Conservation (phyloP, 2,797 vertebrate genomes). For the Balearica regulorum region DNA sequence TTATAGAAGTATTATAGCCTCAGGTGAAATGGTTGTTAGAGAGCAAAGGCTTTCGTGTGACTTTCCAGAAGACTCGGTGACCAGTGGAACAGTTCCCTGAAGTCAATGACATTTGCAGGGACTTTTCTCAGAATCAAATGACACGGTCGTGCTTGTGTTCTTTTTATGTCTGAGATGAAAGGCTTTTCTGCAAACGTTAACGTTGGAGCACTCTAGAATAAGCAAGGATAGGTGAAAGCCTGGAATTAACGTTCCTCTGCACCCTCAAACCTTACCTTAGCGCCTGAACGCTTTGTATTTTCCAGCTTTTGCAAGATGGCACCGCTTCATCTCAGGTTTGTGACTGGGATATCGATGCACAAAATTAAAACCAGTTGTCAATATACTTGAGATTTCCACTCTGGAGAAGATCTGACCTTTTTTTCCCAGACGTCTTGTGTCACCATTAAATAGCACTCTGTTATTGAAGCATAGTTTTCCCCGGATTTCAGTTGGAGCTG, state of each 20-base stretch:
- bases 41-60: background rate
- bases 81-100: background rate
- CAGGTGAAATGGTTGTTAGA: accelerated
- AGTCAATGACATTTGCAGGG: background rate
- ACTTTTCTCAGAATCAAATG: background rate
- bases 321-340: background rate
- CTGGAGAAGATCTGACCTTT: background rate
- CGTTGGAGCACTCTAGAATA: too few relatives aligned
- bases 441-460: accelerated
- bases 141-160: too few relatives aligned
- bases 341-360: background rate
- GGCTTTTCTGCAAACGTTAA: background rate
- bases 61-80: background rate
- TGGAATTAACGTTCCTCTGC: background rate
- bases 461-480: background rate
- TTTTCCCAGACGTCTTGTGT: background rate
- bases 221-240: background rate
- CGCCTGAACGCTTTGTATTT: background rate
- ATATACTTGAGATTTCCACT: background rate
- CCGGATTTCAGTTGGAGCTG: background rate
- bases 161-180: background rate
- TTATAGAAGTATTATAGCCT: background rate
- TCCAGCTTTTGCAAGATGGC: background rate
- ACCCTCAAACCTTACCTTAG: accelerated
- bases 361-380: background rate